Base-by-base conservation (phyloP, 2,113 vertebrate species). In the Sardina pilchardus region DNA sequence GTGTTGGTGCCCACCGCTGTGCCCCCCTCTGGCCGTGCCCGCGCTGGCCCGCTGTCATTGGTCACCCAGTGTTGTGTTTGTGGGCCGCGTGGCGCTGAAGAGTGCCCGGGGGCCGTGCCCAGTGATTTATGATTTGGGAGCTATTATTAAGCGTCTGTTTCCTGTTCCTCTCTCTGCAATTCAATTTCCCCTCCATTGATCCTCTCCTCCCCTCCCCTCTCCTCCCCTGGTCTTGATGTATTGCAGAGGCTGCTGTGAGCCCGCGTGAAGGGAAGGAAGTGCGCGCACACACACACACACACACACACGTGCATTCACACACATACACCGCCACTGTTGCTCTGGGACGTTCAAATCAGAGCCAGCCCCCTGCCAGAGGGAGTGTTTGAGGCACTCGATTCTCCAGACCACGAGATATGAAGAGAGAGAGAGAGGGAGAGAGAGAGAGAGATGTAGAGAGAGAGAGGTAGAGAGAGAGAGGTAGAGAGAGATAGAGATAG, bases 101-200 rank as follows among this genome's bases (percentile, higher is more conserved):
- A 91, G 92, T 87, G 91, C 88, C 90, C 6, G 24, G 24, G 8
- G 2, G 24, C 1, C 6, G 36, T 86, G 88, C 87, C 89, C 92
- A 86, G 42, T 85, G 93, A 94, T 93, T 91, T 91, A 93, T 91
- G 91, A 91, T 87, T 85, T 36, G 21, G 86, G 80, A 50, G 89
- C 83, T 88, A 89, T 93, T 92, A 90, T 93, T 90, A 92, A 91
- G 88, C 90, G 82, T 91, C 85, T 84, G 88, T 90, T 90, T 92
- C 93, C 91, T 80, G 83, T 88, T 67, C 45, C 1, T 47, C 45
- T 47, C 86, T 90, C 67, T 85, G 89, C 90, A 91, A 93, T 93
- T 90, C 88, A 92, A 92, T 92, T 92, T 59, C 59, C 84, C 90
- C 90, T 89, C 90, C 88, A 94, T 95, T 92, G 93, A 93, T 94